Evolutionary conservation across 1,140 invertebrate species (phyloP).

Genomic region (Drosophila mojavensis): DNA sequence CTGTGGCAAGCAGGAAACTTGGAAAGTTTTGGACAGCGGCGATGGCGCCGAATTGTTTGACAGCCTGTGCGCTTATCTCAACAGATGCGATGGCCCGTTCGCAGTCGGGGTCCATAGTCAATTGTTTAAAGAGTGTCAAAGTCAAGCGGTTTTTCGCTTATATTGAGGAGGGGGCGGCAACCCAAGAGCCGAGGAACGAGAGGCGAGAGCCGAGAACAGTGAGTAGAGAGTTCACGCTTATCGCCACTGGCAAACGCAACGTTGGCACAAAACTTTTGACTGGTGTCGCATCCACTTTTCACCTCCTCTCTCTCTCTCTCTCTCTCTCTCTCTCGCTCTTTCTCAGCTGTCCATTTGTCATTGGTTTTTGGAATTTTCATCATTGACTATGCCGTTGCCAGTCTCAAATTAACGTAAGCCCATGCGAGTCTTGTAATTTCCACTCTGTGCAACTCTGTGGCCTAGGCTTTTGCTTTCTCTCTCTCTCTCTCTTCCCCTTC

Average conservation of each 20-base stretch:
- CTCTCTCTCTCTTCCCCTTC: too few species aligned
- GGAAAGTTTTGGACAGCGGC: conserved; percentile 52
- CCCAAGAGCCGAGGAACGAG: too few species aligned
- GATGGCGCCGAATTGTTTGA: conserved; percentile 38
- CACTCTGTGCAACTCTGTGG: neutral
- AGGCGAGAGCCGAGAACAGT: too few species aligned
- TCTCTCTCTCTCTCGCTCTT: neutral
- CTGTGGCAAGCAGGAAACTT: conserved; percentile 48
- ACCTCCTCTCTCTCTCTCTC: neutral
- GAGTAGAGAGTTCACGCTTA: conserved; percentile 41
- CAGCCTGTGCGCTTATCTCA: conserved; percentile 61
- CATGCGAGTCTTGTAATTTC: neutral
- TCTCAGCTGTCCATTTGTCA: conserved; percentile 1
- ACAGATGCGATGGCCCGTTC: conserved; percentile 56
- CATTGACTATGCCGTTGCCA: neutral
- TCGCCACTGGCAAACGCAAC: conserved; percentile 62
- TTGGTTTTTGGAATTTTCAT: conserved; percentile 21
- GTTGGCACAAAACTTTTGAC: conserved; percentile 74
- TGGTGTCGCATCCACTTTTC: conserved; percentile 53
- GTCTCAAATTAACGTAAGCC: conserved; percentile 4
- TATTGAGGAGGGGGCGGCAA: conserved; percentile 27
- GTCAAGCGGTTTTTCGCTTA: conserved; percentile 66
- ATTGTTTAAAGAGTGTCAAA: conserved; percentile 82
- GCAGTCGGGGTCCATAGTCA: conserved; percentile 41
- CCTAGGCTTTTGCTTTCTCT: too few species aligned